Conservation (phyloP, 2,113 vertebrate genomes). For the Parus major region DNA sequence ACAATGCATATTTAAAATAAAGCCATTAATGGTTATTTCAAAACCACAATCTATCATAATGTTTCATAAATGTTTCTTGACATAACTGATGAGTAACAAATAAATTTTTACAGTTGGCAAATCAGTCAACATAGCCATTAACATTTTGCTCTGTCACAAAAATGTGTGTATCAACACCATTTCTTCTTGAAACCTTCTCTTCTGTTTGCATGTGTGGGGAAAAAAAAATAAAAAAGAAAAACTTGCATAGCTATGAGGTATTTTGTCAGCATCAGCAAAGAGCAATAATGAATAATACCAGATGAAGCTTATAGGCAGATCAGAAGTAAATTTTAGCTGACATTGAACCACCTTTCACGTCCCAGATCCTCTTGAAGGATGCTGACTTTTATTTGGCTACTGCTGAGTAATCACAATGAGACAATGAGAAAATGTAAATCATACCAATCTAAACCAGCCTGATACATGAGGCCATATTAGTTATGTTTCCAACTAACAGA, state of each 20-base stretch:
- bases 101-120: background rate
- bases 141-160: background rate
- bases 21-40: background rate
- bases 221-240: background rate
- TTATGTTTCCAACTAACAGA: background rate
- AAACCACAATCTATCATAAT: background rate
- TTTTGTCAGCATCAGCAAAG: background rate
- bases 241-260: background rate
- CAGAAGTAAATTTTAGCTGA: background rate
- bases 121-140: background rate
- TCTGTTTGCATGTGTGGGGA: background rate
- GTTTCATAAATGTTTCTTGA: background rate
- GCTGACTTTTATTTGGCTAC: background rate
- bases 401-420: background rate
- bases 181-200: background rate
- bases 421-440: background rate
- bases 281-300: background rate
- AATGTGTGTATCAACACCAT: background rate
- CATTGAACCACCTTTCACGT: background rate
- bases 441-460: background rate
- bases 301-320: background rate
- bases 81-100: background rate
- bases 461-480: background rate
- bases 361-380: background rate
- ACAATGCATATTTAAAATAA: background rate